Base-by-base conservation (phyloP, 1,140 invertebrate species). In the Drosophila pruinosa region DNA sequence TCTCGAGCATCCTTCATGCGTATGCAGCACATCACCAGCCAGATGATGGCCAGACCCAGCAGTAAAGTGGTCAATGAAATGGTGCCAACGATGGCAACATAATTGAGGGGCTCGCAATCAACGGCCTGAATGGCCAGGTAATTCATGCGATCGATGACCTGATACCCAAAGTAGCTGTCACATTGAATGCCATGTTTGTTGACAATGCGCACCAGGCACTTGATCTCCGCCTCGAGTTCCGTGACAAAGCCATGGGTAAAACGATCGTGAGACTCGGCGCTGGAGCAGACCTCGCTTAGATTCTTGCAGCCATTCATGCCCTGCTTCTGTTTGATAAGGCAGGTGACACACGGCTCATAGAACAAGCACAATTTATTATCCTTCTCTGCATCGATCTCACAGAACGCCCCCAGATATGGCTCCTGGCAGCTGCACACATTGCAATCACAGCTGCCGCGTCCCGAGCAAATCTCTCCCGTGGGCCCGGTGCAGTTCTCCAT, bases 391-490 rank as follows among this genome's bases (percentile, higher is more conserved):
- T 80, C 80, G 21, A 79, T 81, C 31, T 91, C 90, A 24, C 90
- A 91, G 45, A 89, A 91, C 22, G 52, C 77, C 1, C 90, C 90
- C 47, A 75, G 15, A 39, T 70, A 90, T 0, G 73, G 68, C 6
- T 78, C 72, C 3, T 79, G 52, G 89, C 97, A 97, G 2, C 92
- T 90, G 91, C 97, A 97, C 34, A 92, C 91, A 69, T 97, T 97
- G 90, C 97, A 94, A 4, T 92, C 86, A 57, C 94, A 94, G 0
- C 92, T 92, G 52, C 95, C 95, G 28, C 94, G 93, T 38, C 93
- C 93, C 1, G 95, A 95, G 80, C 95, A 96, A 59, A 93, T 93
- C 93, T 92, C 92, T 91, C 71, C 92, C 75, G 71, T 86, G 81
- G 79, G 86, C 19, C 77, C 72, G 2, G 72, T 72, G 54, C 90